Percentiles rank a stretch among this genome's conserved stretches.
Evolutionary conservation across 2,888 invertebrate genomes (phyloP).

Genomic region (Suillia variegata): DNA sequence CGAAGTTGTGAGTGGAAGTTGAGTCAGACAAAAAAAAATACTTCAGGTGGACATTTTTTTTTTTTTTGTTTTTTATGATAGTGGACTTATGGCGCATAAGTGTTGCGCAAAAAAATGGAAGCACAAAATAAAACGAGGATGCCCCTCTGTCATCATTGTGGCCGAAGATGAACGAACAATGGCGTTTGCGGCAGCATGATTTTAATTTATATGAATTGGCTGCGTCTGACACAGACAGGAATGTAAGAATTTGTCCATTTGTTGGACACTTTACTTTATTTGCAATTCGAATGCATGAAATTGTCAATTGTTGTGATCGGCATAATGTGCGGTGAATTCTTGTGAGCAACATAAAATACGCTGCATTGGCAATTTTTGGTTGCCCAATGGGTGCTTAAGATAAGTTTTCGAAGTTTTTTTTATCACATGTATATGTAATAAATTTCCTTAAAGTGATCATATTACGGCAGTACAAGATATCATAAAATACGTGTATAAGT

Average conservation of each 20-base stretch:
- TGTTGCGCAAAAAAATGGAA: background rate
- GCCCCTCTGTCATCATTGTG: background rate
- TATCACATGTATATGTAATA: background rate
- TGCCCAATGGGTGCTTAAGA: too few species aligned
- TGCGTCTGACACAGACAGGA: conserved; percentile 50
- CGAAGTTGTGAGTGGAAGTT: conserved; percentile 9
- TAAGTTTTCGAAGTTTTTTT: background rate
- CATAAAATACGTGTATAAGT: too few species aligned
- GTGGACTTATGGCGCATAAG: too few species aligned
- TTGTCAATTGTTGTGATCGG: background rate
- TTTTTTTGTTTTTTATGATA: conserved; percentile 6
- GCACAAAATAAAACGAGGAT: background rate
- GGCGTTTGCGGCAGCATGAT: conserved; percentile 15
- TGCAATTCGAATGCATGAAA: conserved; percentile 40
- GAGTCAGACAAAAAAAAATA: conserved; percentile 15
- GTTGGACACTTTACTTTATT: conserved; percentile 30
- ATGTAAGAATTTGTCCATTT: conserved; percentile 44
- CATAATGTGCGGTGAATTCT: background rate
- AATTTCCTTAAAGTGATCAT: background rate
- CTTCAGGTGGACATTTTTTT: conserved; percentile 40
- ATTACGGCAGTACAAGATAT: too few species aligned
- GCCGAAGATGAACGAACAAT: background rate
- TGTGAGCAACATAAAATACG: background rate
- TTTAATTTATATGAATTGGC: conserved; percentile 54
- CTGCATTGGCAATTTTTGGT: background rate